Percentiles rank a stretch among this genome's conserved stretches.
Evolutionary conservation across 2,113 vertebrate species (phyloP).

Genomic region (Ptychochromis oligacanthus): DNA sequence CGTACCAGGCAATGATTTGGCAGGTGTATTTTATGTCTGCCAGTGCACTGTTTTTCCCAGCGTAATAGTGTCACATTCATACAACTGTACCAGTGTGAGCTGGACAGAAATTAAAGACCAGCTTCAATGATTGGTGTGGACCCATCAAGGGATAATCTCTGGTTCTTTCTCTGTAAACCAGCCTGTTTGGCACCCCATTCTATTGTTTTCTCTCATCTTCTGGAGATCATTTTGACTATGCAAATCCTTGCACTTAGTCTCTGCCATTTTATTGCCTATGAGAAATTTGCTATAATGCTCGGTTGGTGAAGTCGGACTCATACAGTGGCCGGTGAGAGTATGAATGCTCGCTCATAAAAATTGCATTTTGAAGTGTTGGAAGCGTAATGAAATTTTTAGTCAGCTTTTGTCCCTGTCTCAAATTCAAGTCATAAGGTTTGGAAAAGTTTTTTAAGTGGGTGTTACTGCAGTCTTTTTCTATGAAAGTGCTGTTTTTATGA

Average conservation of each 20-base stretch:
- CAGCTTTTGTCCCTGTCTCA: neutral
- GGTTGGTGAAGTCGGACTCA: neutral
- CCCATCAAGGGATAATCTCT: neutral
- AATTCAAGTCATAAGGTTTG: neutral
- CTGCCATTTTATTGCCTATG: neutral
- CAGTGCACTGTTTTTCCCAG: neutral
- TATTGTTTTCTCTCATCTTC: neutral
- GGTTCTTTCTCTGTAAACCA: neutral
- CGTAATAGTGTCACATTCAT: neutral
- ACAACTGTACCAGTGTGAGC: neutral
- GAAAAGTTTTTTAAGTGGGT: neutral
- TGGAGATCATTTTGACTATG: neutral
- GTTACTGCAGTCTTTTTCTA: neutral
- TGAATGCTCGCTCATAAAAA: neutral
- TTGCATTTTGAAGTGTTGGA: neutral
- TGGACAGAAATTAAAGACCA: no score
- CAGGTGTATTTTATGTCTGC: neutral
- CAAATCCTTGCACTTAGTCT: neutral
- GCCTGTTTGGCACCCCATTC: neutral
- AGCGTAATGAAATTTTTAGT: neutral
- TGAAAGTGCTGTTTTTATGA: neutral
- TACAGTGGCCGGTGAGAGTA: neutral
- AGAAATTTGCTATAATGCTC: neutral
- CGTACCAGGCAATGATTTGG: neutral
- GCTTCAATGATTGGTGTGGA: no score